Base-by-base conservation (phyloP, 2,888 invertebrate genomes). In the Pterostichus niger region DNA sequence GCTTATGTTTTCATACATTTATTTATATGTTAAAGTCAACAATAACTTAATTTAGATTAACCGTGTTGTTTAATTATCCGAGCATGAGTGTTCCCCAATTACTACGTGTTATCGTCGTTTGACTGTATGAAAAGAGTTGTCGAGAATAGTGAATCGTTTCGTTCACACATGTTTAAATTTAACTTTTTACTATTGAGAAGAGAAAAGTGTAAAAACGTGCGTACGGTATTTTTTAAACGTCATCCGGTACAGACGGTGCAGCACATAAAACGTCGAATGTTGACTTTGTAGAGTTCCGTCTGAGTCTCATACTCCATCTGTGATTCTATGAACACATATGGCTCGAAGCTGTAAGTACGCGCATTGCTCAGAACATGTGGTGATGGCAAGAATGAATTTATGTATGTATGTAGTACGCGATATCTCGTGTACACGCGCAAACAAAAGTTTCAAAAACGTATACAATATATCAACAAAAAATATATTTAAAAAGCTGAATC, bases 321-420 rank as follows among this genome's bases (percentile, higher is more conserved):
- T 33, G 44, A 68, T 68, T 68, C 68, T 40, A 33, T 68, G 68
- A 68, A 68, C 68, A 33, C 68, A 68, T 68, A 68, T 68, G 68
- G 68, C 64, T 61, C 5, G 24, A n/a, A 64, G 64, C 31, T 6
- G 6, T 6, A n/a, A 24, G 33, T 24, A 24, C 24, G 24, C 3
- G 24, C 24, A 24, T 24, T 54, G n/a, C 54, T 9, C 44, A 54
- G 40, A 13, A 44, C 44, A 44, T 68, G 40, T 68, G 17, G 7
- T 40, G 40, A 40, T 7, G 59, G 59, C 59, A 59, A 5, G 24
- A 54, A 54, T 54, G 15, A 59, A 59, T 24, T 24, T 24, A 24
- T 59, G 59, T 24, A 24, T 59, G 59, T 24, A 24, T 24, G 40
- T 59, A 5, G 24, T 10, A 59, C 24, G 24, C 59, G 59, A 24